Conservation (phyloP, 2,113 vertebrate genomes). For the Terrapene triunguis region DNA sequence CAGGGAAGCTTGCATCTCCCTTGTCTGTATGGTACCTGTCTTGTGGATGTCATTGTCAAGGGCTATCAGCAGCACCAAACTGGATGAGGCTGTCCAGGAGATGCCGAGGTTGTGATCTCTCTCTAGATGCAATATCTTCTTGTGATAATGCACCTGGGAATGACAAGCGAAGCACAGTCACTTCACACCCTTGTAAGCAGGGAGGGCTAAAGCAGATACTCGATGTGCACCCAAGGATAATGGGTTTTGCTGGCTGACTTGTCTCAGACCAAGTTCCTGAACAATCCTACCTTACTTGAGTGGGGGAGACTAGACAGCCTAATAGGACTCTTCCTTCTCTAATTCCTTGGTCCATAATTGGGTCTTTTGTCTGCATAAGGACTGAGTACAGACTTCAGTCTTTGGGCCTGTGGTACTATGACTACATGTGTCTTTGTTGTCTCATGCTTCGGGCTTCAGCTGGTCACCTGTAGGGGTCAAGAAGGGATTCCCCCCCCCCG, state of each 20-base stretch:
- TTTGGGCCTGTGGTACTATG: background rate
- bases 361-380: background rate
- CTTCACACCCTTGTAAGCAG: background rate
- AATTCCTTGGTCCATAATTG: background rate
- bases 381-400: background rate
- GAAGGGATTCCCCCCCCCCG: background rate
- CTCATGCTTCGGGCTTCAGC: background rate
- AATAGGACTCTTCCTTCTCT: background rate
- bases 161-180: fast-evolving
- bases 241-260: fast-evolving
- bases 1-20: background rate
- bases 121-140: background rate
- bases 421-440: background rate
- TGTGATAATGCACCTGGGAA: background rate
- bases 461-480: background rate
- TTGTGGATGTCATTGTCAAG: background rate
- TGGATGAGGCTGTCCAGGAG: background rate
- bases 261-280: background rate
- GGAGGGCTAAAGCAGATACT: background rate
- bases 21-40: fast-evolving
- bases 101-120: background rate
- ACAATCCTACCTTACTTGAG: background rate
- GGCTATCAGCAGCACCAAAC: background rate
- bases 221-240: fast-evolving
- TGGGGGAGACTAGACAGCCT: fast-evolving